Conservation (phyloP, 2,888 invertebrate genomes). For the Dasysyrphus tricinctus region DNA sequence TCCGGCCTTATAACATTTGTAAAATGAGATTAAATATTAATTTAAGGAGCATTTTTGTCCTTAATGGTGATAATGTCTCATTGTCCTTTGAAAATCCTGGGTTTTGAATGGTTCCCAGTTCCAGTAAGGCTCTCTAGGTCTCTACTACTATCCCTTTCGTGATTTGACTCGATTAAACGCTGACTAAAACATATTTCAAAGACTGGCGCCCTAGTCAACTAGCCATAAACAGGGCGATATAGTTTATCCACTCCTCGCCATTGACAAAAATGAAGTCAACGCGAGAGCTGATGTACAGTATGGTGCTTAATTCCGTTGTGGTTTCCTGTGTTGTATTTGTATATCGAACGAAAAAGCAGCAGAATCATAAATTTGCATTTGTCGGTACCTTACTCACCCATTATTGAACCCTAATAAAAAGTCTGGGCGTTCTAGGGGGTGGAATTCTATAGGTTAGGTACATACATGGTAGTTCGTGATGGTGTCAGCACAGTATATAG, state of each 20-base stretch:
- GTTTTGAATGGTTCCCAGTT: too few species aligned
- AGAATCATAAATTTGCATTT: constrained; percentile 68
- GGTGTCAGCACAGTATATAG: constrained; percentile 38
- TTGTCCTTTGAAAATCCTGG: too few species aligned
- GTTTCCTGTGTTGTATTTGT: constrained; percentile 37
- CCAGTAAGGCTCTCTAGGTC: too few species aligned
- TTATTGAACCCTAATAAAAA: constrained; percentile 63
- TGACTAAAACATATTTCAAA: too few species aligned
- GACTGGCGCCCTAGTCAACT: background rate
- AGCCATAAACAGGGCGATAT: too few species aligned
- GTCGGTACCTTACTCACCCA: constrained; percentile 35
- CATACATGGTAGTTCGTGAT: background rate
- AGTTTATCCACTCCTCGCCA: background rate
- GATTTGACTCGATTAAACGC: too few species aligned
- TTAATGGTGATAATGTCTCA: too few species aligned
- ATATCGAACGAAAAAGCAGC: constrained; percentile 14
- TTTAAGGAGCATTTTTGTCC: too few species aligned
- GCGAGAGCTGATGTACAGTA: too few species aligned
- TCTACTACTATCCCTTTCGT: too few species aligned
- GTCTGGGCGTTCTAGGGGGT: constrained; percentile 49
- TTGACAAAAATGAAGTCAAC: background rate
- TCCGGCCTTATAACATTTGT: background rate
- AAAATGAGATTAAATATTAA: background rate
- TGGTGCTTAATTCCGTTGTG: constrained; percentile 38
- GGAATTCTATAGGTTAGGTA: constrained; percentile 19